Conservation (phyloP, 1,140 invertebrate genomes). For the Cotesia glomerata region DNA sequence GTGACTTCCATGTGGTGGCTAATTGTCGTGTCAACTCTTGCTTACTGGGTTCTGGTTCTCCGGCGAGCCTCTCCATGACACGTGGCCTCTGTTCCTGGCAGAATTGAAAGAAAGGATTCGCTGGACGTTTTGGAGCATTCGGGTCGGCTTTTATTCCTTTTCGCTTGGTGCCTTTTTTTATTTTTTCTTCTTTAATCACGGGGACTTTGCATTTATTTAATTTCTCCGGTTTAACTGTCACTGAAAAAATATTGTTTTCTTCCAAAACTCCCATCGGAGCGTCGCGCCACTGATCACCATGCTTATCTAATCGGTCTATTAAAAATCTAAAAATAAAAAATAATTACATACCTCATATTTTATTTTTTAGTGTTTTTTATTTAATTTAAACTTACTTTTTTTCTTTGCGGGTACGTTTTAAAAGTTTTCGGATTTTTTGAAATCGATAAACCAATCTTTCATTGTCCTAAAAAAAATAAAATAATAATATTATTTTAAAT, state of each 20-base stretch:
- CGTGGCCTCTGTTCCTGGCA: slow-evolving; percentile 77
- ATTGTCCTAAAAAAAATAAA: slow-evolving; percentile 56
- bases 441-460: slow-evolving; percentile 62
- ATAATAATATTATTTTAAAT: background rate
- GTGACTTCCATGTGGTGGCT: slow-evolving; percentile 75
- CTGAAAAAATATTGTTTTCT: slow-evolving; percentile 58
- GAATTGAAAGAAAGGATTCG: slow-evolving; percentile 82
- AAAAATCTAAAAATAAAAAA: slow-evolving; percentile 50
- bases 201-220: slow-evolving; percentile 43
- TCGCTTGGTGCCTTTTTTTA: slow-evolving; percentile 59
- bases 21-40: slow-evolving; percentile 77
- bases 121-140: slow-evolving; percentile 79
- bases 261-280: slow-evolving; percentile 60
- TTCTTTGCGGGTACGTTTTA: slow-evolving; percentile 59
- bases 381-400: slow-evolving; percentile 59
- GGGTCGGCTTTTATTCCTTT: slow-evolving; percentile 68
- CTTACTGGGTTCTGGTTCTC: slow-evolving; percentile 73
- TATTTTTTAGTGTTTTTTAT: too few relatives aligned
- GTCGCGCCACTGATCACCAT: slow-evolving; percentile 61
- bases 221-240: slow-evolving; percentile 53
- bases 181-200: slow-evolving; percentile 55
- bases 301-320: slow-evolving; percentile 60
- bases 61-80: slow-evolving; percentile 73
- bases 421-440: slow-evolving; percentile 57
- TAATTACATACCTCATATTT: background rate